Percentiles rank a stretch among this genome's conserved stretches.
These are phyloP conservation scores for Paratilapia polleni DNA, from an alignment of 2,113 vertebrate species.

Conservation along the genomic window DNA sequence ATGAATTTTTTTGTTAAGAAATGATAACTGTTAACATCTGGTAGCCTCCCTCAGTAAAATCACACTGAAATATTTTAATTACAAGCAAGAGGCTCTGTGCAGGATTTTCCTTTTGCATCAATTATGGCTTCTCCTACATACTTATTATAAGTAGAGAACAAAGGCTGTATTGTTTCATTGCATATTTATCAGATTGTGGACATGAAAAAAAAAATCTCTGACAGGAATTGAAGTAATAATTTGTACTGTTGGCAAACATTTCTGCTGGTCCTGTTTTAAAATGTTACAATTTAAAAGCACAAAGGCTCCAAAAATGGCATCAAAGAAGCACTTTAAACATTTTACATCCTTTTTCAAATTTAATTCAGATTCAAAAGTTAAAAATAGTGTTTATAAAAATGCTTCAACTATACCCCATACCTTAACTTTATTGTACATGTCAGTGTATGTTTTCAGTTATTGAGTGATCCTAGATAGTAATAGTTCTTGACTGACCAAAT, in stretches of 20 bases:
- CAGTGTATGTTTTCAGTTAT: neutral
- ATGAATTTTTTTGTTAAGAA: conserved; percentile 27
- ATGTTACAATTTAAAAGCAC: neutral
- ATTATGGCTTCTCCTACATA: conserved; percentile 30
- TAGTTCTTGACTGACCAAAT: conserved; percentile 7
- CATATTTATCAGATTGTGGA: conserved; percentile 26
- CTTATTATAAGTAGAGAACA: conserved; percentile 40
- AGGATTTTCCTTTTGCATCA: conserved; percentile 38
- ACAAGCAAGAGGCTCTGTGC: conserved; percentile 43
- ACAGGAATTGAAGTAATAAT: conserved; percentile 6
- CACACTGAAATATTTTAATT: conserved; percentile 63
- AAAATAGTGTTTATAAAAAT: neutral
- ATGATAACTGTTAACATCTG: conserved; percentile 66
- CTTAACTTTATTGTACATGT: neutral
- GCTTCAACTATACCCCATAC: neutral
- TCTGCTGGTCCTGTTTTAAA: neutral
- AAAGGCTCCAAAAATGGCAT: neutral
- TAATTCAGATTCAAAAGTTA: neutral
- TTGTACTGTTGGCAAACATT: conserved; percentile 12
- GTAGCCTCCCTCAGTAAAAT: conserved; percentile 54
- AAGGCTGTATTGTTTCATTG: conserved; percentile 43
- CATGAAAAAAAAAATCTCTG: conserved; percentile 18
- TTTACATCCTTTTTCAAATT: neutral
- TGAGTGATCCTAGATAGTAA: neutral
- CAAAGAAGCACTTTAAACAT: neutral